phyloP scores from a whole-genome alignment of 2,888 invertebrate species.

The Adineta ricciae region DNA sequence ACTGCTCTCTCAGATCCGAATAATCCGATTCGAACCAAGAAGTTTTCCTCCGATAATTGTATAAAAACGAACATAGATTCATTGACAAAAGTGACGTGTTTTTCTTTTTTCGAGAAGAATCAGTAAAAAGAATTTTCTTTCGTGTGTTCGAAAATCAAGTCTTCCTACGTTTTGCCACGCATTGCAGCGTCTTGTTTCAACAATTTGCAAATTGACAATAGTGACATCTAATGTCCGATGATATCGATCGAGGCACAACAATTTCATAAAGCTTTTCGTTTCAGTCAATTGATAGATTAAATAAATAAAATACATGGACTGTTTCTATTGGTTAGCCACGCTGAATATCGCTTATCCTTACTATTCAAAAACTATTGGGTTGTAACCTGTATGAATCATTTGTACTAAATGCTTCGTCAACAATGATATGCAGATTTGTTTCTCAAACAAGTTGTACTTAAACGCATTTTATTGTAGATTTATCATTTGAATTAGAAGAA shows the following conservation, averaged over 20 bases:
- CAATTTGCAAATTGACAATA: background rate
- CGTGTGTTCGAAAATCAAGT: too few relatives aligned
- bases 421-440: background rate
- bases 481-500: background rate
- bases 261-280: too few relatives aligned
- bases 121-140: too few relatives aligned
- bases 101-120: too few relatives aligned
- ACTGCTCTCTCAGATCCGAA: too few relatives aligned
- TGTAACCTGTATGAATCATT: background rate
- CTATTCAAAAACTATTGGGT: background rate
- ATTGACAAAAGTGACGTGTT: too few relatives aligned
- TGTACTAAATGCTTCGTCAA: background rate
- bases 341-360: background rate
- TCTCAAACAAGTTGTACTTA: too few relatives aligned
- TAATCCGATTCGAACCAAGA: too few relatives aligned
- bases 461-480: background rate
- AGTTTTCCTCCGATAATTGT: too few relatives aligned
- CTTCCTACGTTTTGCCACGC: too few relatives aligned
- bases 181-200: background rate
- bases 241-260: background rate
- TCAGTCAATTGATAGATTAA: background rate
- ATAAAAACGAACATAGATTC: too few relatives aligned
- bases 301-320: too few relatives aligned
- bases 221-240: background rate
- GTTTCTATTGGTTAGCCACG: background rate